Evolutionary conservation across 2,797 vertebrate genomes (phyloP).

Genomic region (Mus spretus): DNA sequence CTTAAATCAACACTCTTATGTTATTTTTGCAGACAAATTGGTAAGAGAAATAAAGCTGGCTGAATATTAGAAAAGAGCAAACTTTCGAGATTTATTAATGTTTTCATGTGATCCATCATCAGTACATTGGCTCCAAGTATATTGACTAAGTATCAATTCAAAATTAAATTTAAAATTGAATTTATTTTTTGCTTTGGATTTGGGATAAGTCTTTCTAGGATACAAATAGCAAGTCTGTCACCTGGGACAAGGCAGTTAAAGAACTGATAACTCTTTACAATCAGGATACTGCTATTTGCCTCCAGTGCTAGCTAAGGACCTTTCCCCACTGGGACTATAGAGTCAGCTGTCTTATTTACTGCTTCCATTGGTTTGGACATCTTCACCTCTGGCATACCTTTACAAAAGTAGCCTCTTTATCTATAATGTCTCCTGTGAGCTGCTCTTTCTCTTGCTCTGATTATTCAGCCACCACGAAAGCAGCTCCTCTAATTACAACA

Average conservation of each 20-base stretch:
- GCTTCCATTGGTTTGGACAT: neutral
- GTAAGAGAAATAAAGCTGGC: neutral
- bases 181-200: neutral
- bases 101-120: neutral
- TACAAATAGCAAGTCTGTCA: neutral
- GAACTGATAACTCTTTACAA: constrained; percentile 52
- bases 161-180: constrained; percentile 10
- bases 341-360: neutral
- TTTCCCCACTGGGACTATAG: neutral
- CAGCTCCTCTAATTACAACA: constrained; percentile 8
- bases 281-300: constrained; percentile 28
- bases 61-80: constrained; percentile 15
- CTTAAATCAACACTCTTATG: neutral
- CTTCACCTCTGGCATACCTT: neutral
- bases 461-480: neutral
- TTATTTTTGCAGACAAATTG: neutral
- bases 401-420: neutral
- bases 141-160: neutral
- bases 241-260: neutral
- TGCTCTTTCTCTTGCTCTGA: neutral
- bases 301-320: neutral
- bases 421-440: neutral
- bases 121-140: constrained; percentile 6
- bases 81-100: neutral
- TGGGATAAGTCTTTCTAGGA: neutral